phyloP scores from a whole-genome alignment of 2,797 vertebrate species.

The Poliocrania exsul region DNA sequence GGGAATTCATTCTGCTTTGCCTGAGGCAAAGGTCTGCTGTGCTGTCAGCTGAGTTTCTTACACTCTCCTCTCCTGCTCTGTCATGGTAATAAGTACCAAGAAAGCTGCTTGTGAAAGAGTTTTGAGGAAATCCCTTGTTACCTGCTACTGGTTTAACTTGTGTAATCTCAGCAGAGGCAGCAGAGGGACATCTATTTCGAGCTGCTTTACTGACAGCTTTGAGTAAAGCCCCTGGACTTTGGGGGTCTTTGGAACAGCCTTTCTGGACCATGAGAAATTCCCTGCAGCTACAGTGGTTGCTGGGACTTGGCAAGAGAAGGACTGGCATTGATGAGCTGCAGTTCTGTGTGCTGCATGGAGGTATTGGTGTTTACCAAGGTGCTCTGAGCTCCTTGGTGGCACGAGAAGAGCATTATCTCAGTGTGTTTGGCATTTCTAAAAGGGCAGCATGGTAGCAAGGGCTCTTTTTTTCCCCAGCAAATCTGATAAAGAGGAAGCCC shows the following conservation, averaged over 20 bases:
- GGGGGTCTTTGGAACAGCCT: background rate
- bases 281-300: background rate
- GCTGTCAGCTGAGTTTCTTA: constrained; percentile 57
- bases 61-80: constrained; percentile 12
- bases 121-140: constrained; percentile 42
- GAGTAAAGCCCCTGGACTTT: background rate
- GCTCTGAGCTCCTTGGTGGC: background rate
- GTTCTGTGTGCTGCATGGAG: background rate
- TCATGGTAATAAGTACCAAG: constrained; percentile 53
- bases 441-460: background rate
- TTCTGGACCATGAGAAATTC: background rate
- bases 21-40: constrained; percentile 65
- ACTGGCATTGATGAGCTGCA: background rate
- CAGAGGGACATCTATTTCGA: background rate
- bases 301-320: background rate
- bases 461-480: background rate
- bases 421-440: background rate
- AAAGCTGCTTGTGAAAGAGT: constrained; percentile 53
- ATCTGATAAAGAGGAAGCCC: background rate
- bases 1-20: constrained; percentile 62
- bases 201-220: background rate
- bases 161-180: constrained; percentile 10
- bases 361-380: background rate
- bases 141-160: constrained; percentile 32
- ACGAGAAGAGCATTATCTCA: background rate